phyloP scores from a whole-genome alignment of 2,113 vertebrate species.

The Gymnorhina tibicen region DNA sequence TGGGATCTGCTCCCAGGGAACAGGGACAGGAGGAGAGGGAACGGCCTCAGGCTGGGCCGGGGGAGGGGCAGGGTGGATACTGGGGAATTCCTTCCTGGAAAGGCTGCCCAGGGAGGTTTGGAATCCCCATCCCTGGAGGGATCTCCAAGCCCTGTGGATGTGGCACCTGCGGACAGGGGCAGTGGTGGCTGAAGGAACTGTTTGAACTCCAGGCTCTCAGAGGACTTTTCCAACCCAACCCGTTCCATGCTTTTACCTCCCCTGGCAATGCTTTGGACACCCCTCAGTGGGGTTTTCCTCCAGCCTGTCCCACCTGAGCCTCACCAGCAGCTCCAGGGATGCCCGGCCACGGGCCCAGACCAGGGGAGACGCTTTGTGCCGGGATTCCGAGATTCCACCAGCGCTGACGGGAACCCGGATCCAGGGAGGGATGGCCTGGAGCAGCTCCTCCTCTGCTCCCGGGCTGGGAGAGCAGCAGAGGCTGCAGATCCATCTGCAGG shows the following conservation, averaged over 20 bases:
- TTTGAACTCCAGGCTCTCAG: fast-evolving
- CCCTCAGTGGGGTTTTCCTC: fast-evolving
- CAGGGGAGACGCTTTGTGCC: fast-evolving
- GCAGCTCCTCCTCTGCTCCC: not conserved
- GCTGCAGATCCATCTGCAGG: not conserved
- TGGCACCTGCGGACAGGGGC: not conserved
- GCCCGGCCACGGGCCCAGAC: too few relatives aligned
- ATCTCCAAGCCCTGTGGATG: not conserved
- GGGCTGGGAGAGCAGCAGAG: not conserved
- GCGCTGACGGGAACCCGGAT: fast-evolving
- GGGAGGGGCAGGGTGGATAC: fast-evolving
- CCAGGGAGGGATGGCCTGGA: not conserved
- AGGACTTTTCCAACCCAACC: not conserved
- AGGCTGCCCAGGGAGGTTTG: fast-evolving
- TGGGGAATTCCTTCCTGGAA: not conserved
- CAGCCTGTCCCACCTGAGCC: not conserved
- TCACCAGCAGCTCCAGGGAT: not conserved
- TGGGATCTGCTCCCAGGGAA: not conserved
- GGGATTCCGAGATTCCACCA: fast-evolving
- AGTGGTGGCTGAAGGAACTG: not conserved
- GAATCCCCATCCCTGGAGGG: not conserved
- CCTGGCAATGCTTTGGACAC: fast-evolving
- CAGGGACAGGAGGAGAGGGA: not conserved
- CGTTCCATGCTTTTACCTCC: not conserved
- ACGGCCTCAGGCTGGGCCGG: not conserved